Base-by-base conservation (phyloP, 2,113 vertebrate genomes). In the Oryzias woworae region DNA sequence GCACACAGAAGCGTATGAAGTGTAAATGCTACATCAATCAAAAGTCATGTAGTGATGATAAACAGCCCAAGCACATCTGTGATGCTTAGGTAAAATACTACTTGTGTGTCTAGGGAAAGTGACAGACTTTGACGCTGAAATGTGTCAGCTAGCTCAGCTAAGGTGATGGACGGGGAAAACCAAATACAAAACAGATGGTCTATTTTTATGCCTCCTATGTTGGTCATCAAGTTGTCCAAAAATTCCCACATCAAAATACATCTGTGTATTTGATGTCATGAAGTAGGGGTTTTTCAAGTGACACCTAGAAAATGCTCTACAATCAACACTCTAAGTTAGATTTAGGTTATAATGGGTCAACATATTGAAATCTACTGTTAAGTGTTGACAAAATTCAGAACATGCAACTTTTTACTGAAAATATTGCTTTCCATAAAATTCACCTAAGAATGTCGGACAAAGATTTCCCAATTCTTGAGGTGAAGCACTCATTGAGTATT, bases 121-220 rank as follows among this genome's bases (percentile, higher is more conserved):
- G 73, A 50, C 62, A 76, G 70, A 47, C 72, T 77, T 48, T 66
- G 74, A 78, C 82, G 75, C 77, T 78, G 53, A 72, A 75, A 67
- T 45, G 69, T 76, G 36, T 36, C 36, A 45, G 83, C 78, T 69
- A 82, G 81, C 66, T 85, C 77, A 77, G 69, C 76, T 84, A 78
- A 80, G 64, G 64, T 83, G 66, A 88, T 88, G 84, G 81, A 71
- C 70, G 75, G 72, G 76, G 61, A 71, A 47, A 74, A 73, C 59
- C 73, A 66, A 28, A 53, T 73, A 81, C 74, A 77, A 78, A 78
- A 79, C 84, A 81, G 68, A 78, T 81, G 81, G 70, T 71, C 58
- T 73, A 47, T 53, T 41, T 69, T 66, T 70, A 61, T 62, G 58
- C 71, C 74, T 42, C 74, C 75, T 73, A 74, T 73, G 67, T 70